Percentiles rank a stretch among this genome's conserved stretches.
Evolutionary conservation across 2,113 vertebrate species (phyloP).

Genomic region (Barnardius zonarius): DNA sequence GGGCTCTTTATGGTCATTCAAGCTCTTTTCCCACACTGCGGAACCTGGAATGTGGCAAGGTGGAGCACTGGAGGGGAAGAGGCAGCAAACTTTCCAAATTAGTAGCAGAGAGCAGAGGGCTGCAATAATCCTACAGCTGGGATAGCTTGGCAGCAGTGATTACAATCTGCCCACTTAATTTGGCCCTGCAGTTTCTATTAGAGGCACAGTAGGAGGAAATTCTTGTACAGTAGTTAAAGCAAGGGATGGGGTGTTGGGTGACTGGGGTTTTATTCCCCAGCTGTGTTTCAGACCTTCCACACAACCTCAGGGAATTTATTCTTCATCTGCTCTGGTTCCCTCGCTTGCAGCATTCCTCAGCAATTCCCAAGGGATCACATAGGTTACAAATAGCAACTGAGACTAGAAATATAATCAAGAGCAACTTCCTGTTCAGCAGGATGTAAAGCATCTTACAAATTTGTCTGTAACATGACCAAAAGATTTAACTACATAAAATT

Average conservation of each 20-base stretch:
- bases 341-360: background rate
- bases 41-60: background rate
- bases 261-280: conserved; percentile 12
- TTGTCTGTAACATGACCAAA: background rate
- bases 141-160: background rate
- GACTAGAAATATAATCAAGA: background rate
- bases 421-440: background rate
- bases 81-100: conserved; percentile 22
- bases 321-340: background rate
- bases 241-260: background rate
- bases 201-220: conserved; percentile 34
- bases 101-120: background rate
- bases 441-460: background rate
- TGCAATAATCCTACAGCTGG: background rate
- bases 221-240: background rate
- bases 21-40: background rate
- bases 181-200: conserved; percentile 3
- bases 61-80: background rate
- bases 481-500: background rate
- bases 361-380: background rate
- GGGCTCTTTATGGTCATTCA: background rate
- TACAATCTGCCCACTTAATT: conserved; percentile 18
- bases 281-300: background rate
- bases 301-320: background rate
- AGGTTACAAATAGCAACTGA: background rate